Base-by-base conservation (phyloP, 2,113 vertebrate species). In the Cygnus atratus region DNA sequence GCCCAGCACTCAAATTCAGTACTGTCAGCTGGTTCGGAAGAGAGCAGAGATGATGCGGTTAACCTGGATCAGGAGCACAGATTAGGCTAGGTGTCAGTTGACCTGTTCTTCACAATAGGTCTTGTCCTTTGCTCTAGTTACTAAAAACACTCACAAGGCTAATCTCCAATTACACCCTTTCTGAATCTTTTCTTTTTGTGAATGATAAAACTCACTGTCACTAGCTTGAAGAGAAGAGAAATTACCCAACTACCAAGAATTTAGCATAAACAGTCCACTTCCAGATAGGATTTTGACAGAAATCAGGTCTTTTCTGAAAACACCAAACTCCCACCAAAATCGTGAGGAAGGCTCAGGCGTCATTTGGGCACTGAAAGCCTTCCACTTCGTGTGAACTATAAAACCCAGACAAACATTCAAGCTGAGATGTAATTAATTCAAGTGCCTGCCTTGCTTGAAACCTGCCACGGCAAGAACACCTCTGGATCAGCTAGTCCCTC, bases 331-430 rank as follows among this genome's bases (percentile, higher is more conserved):
- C 43, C 26, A 39, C 10, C 7, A 22, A 37, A 63, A 66, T 15
- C 8, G 6, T 33, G 35, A 37, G 0, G 0, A 74, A 25, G 18
- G 8, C 16, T 43, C 13, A 44, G 52, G 28, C 68, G 46, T 6
- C 8, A 11, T 26, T 14, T 29, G 15, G 48, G 11, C n/a, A 50
- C 33, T 3, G 7, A 48, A 82, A 82, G 9, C 29, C 26, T 37
- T 63, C 16, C 12, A 9, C 13, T 93, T 66, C 16, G 2, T 19
- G 5, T 8, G 26, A 50, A 28, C 9, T 12, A 25, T 14, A 11
- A 13, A 68, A 61, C 6, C 71, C n/a, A 77, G 75, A n/a, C 10
- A 25, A 7, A 6, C 4, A 4, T 13, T 59, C 19, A 58, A 37
- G 37, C 9, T 20, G 29, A 75, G 29, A 19, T 13, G 24, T 28